phyloP scores from a whole-genome alignment of 2,797 vertebrate genomes.

The Labroides dimidiatus region DNA sequence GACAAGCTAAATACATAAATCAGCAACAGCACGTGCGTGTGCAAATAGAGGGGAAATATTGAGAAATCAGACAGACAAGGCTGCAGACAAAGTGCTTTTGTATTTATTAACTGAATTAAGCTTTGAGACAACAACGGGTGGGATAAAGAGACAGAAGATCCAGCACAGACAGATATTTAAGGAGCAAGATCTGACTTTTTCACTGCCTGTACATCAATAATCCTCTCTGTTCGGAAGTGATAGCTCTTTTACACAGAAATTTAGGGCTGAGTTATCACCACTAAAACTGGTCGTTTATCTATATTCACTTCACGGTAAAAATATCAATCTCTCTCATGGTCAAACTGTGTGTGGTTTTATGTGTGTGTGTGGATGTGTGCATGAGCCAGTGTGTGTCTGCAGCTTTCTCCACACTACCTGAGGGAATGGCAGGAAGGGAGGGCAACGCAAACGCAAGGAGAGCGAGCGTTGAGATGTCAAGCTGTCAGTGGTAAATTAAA shows the following conservation, averaged over 20 bases:
- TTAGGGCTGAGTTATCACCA: slow-evolving; percentile 56
- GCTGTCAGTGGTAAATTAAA: slow-evolving; percentile 74
- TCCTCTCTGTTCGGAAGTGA: slow-evolving; percentile 62
- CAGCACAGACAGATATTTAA: slow-evolving; percentile 34
- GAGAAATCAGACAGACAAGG: slow-evolving; percentile 20
- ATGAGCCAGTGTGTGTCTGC: background rate
- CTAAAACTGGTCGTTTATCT: slow-evolving; percentile 69
- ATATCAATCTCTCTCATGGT: slow-evolving; percentile 38
- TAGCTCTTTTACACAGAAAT: slow-evolving; percentile 60
- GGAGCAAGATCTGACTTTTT: slow-evolving; percentile 5
- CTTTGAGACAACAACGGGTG: slow-evolving; percentile 29
- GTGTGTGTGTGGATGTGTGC: too few relatives aligned
- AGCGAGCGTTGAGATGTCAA: slow-evolving; percentile 26
- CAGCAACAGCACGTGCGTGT: background rate
- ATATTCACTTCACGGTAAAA: slow-evolving; percentile 43
- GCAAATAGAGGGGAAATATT: slow-evolving; percentile 19
- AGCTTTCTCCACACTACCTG: slow-evolving; percentile 57
- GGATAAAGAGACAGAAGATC: slow-evolving; percentile 20
- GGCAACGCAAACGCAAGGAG: slow-evolving; percentile 29
- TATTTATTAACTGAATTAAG: slow-evolving; percentile 28
- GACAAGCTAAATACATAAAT: slow-evolving; percentile 45
- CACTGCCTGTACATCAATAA: slow-evolving; percentile 59
- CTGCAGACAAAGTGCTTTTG: slow-evolving; percentile 49
- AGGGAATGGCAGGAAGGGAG: slow-evolving; percentile 47
- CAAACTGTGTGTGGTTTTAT: slow-evolving; percentile 16